Conservation (phyloP, 2,888 invertebrate species). For the Brachyptera risi region DNA sequence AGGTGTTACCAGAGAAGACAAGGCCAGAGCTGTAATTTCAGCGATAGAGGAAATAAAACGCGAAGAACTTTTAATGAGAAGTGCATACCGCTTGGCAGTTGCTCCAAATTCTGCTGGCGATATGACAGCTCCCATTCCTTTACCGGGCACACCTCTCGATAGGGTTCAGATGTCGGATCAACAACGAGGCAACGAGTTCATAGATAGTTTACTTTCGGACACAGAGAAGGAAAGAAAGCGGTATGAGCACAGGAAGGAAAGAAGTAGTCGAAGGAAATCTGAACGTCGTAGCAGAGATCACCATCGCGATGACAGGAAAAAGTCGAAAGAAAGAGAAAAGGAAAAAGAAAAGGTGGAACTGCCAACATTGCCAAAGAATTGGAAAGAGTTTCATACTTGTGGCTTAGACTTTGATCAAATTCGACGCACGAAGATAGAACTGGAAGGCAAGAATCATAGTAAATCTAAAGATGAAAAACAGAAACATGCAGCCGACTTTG, state of each 20-base stretch:
- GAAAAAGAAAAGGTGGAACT: not conserved
- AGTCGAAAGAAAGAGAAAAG: not conserved
- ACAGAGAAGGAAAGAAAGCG: not conserved
- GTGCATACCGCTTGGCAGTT: constrained; percentile 6
- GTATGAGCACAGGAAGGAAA: not conserved
- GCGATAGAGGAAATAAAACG: constrained; percentile 34
- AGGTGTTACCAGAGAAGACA: constrained; percentile 27
- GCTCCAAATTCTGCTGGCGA: not conserved
- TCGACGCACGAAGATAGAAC: constrained; percentile 19
- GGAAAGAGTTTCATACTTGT: constrained; percentile 26
- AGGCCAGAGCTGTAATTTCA: constrained; percentile 30
- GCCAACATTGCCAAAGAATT: constrained; percentile 25
- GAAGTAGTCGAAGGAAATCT: not conserved
- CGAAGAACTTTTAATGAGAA: constrained; percentile 30
- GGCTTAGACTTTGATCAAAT: constrained; percentile 28
- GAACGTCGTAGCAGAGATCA: constrained; percentile 1
- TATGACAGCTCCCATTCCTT: constrained; percentile 27
- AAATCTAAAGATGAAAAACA: constrained; percentile 19
- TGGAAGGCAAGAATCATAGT: not conserved
- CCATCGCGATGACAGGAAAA: no score
- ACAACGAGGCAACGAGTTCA: not conserved
- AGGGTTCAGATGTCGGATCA: no score
- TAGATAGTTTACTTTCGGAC: not conserved
- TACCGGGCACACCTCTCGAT: constrained; percentile 15
- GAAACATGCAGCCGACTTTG: constrained; percentile 11